phyloP scores from a whole-genome alignment of 35 echinoderm and acorn worm species.

The Ophioderma brevispina region DNA sequence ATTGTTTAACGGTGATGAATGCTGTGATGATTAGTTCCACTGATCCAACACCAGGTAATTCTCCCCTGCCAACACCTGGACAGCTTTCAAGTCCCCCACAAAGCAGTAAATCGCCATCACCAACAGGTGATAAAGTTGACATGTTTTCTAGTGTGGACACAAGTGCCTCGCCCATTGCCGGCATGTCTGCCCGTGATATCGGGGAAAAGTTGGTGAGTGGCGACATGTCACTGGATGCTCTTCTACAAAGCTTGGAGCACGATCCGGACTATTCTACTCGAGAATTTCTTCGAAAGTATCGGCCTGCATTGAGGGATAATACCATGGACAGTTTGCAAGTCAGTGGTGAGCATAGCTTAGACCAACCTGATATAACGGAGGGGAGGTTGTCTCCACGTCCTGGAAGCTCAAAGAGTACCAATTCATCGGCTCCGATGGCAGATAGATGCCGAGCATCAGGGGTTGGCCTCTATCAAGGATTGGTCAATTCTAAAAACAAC shows the following conservation, averaged over 20 bases:
- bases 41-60: conserved; percentile 11
- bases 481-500: conserved; percentile 88
- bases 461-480: conserved; percentile 61
- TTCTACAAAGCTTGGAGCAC: conserved; percentile 68
- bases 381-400: neutral
- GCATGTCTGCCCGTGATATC: neutral
- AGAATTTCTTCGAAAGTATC: conserved; percentile 72
- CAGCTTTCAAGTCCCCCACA: neutral
- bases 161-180: neutral
- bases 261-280: conserved; percentile 75
- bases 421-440: neutral
- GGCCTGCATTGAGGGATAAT: neutral
- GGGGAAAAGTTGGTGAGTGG: conserved; percentile 7
- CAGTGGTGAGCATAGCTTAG: neutral
- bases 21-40: conserved; percentile 4
- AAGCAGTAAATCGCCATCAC: neutral
- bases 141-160: neutral
- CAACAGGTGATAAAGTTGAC: neutral
- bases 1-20: neutral
- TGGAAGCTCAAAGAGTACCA: neutral
- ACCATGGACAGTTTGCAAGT: neutral
- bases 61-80: conserved; percentile 10
- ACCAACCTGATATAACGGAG: neutral
- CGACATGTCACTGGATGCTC: conserved; percentile 44
- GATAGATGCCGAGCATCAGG: conserved; percentile 71